These are phyloP conservation scores for Cavia porcellus DNA, from an alignment of 2,113 vertebrate genomes.

Conservation along the genomic window DNA sequence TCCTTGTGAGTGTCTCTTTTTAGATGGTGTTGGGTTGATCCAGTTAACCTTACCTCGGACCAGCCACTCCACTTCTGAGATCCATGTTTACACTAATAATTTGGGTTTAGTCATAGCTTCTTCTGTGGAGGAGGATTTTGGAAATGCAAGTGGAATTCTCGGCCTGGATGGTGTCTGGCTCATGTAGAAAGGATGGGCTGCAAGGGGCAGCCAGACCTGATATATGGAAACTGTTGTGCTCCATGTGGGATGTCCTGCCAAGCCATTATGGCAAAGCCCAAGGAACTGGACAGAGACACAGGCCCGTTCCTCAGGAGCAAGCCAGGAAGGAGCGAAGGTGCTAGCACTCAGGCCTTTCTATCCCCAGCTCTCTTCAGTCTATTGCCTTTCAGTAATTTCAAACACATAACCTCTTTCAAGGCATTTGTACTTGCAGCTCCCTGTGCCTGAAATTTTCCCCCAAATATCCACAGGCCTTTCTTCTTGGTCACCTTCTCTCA, in stretches of 20 bases:
- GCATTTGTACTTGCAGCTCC: not conserved
- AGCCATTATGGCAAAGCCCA: not conserved
- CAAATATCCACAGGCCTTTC: not conserved
- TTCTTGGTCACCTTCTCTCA: not conserved
- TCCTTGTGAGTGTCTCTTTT: rapidly evolving
- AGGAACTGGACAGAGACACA: not conserved
- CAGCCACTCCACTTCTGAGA: not conserved
- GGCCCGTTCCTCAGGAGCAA: not conserved
- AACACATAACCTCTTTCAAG: not conserved
- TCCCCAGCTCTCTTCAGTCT: not conserved
- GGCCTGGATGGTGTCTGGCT: rapidly evolving
- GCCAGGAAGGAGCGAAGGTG: no score
- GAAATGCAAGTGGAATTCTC: rapidly evolving
- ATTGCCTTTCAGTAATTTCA: not conserved
- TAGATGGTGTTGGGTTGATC: not conserved
- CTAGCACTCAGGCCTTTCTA: rapidly evolving
- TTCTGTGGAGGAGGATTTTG: not conserved
- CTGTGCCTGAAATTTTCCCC: not conserved
- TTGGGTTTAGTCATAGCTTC: not conserved
- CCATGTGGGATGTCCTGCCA: not conserved
- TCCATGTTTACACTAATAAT: not conserved
- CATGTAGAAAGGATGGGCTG: not conserved
- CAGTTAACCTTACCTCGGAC: not conserved
- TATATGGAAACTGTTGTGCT: rapidly evolving
- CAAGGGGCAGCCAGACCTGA: not conserved